Base-by-base conservation (phyloP, 2,888 invertebrate species). In the Andrena bicolor region DNA sequence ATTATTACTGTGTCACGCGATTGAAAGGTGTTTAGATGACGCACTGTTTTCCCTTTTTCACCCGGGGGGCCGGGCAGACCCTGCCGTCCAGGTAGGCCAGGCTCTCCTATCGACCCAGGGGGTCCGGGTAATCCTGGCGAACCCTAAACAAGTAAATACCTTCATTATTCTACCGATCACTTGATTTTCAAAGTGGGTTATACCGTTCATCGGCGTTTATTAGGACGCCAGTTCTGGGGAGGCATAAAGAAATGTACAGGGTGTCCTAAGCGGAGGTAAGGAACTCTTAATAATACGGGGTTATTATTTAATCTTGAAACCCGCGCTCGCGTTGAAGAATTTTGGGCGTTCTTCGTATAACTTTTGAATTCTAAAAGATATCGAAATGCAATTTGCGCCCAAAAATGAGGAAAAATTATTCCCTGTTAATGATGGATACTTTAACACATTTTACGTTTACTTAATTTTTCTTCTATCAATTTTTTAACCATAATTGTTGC, bases 121-220 rank as follows among this genome's bases (percentile, higher is more conserved):
- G 91, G 90, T 69, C 95, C 95, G 23, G 93, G 92, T 74, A 90
- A 65, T n/a, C 94, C 94, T 2, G 92, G 94, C 75, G 92, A 90
- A 28, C 95, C 94, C 80, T 91, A 94, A 13, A 69, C 10, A 35
- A 30, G 76, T n/a, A 20, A 66, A 53, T 8, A 28, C 4, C 23
- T 61, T n/a, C 53, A 53, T 49, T n/a, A 2, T 2, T 3, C 5
- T n/a, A 13, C 10, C 6, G 41, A 23, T 1, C 8, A 13, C 35
- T 8, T 30, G 4, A 7, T 2, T 72, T 35, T 26, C 13, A 41
- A 16, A 53, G 8, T 16, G 35, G 2, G 8, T 2, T 2, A 10
- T 20, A 8, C 5, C 32, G 5, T 6, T 3, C 20, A 35, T n/a
- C 7, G 16, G n/a, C 2, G 5, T 60, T 23, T 51, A 13, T 26